Conservation (phyloP, 2,797 vertebrate genomes). For the Phalloptychus januarius region DNA sequence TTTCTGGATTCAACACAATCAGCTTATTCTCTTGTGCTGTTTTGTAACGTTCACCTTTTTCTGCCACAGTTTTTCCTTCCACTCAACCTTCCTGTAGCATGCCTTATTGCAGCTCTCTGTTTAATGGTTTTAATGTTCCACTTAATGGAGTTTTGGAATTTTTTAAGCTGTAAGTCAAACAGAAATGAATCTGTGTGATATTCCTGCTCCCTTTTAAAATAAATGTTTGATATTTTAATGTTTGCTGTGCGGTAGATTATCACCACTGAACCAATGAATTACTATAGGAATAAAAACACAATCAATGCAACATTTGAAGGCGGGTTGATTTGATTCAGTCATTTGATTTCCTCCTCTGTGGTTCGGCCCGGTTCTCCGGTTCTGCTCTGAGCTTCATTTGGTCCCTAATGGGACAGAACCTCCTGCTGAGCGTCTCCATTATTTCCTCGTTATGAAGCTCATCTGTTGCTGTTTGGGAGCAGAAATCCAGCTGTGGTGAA, state of each 20-base stretch:
- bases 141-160: neutral
- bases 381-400: conserved; percentile 55
- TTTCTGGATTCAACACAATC: neutral
- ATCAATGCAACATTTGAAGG: neutral
- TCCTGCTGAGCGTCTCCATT: conserved; percentile 59
- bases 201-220: neutral
- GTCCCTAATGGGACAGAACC: conserved; percentile 50
- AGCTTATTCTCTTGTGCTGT: neutral
- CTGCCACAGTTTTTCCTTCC: neutral
- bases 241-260: neutral
- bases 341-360: conserved; percentile 7
- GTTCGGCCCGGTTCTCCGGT: conserved; percentile 34
- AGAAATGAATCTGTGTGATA: neutral
- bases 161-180: neutral
- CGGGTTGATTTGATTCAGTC: neutral
- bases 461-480: conserved; percentile 16
- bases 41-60: neutral
- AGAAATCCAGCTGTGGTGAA: neutral
- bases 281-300: too few relatives aligned
- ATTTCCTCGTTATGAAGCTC: conserved; percentile 51
- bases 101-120: neutral
- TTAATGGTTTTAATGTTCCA: neutral
- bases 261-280: neutral
- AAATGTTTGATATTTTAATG: neutral
- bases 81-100: neutral